Evolutionary conservation across 1,140 invertebrate genomes (phyloP).

Genomic region (Coenobita brevimanus): DNA sequence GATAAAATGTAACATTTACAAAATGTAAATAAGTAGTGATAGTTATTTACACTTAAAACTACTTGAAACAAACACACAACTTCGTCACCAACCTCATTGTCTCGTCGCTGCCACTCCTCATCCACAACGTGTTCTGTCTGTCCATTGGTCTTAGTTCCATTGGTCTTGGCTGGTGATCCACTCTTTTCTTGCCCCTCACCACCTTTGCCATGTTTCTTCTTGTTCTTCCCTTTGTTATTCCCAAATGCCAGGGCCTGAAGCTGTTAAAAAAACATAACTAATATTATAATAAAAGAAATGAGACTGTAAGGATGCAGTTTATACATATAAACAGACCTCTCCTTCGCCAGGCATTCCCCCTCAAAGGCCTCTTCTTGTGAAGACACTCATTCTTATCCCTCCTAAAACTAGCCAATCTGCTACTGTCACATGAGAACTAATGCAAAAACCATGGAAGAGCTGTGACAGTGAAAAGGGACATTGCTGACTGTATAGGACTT

Average conservation of each 20-base stretch:
- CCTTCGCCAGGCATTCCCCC: too few species aligned
- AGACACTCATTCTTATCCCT: too few species aligned
- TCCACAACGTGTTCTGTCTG: not conserved
- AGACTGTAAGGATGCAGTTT: not conserved
- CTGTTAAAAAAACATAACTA: constrained; percentile 9
- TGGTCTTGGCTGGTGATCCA: not conserved
- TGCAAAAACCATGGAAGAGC: too few species aligned
- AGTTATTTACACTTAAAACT: not conserved
- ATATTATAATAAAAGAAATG: not conserved
- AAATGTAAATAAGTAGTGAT: too few species aligned
- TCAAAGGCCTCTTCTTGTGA: too few species aligned
- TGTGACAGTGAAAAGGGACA: too few species aligned
- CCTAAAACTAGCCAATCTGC: too few species aligned
- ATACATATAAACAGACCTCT: not conserved
- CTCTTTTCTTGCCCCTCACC: constrained; percentile 1
- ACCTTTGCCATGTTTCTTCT: constrained; percentile 20
- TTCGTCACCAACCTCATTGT: constrained; percentile 33
- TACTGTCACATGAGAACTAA: too few species aligned
- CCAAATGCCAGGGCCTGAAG: constrained; percentile 12
- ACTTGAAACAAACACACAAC: not conserved
- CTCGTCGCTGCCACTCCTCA: constrained; percentile 35
- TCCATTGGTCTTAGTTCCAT: constrained; percentile 6
- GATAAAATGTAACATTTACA: too few species aligned
- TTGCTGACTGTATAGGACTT: too few species aligned
- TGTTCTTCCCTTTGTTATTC: constrained; percentile 19